phyloP scores from a whole-genome alignment of 37 sponge, comb jelly and placozoan species.

The Agelas oroides region DNA sequence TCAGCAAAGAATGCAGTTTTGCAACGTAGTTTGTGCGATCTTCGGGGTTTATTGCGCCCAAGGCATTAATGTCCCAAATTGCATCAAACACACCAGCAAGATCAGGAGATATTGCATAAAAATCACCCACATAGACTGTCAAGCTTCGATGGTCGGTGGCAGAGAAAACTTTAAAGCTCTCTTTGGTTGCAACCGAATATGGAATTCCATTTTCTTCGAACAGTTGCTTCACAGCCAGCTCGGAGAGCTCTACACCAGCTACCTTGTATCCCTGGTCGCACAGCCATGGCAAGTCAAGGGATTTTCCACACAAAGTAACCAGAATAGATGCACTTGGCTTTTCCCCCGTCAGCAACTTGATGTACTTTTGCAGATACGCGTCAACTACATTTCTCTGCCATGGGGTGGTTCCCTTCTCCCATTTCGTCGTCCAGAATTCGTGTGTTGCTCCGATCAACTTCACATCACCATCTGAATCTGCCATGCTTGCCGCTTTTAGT shows the following conservation, averaged over 20 bases:
- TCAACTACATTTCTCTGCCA: neutral
- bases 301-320: constrained; percentile 18
- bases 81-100: constrained; percentile 16
- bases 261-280: constrained; percentile 19
- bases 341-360: neutral
- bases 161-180: constrained; percentile 5
- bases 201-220: constrained; percentile 6
- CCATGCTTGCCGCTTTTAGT: too few species aligned
- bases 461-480: too few species aligned
- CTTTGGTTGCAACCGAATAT: neutral
- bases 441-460: neutral
- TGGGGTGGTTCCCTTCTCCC: neutral
- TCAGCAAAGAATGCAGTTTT: constrained; percentile 6
- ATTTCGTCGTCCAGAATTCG: neutral
- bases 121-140: constrained; percentile 31
- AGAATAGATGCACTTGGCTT: neutral
- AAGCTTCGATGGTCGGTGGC: constrained; percentile 16
- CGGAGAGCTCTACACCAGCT: constrained; percentile 12
- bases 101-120: constrained; percentile 1
- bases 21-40: neutral
- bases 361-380: neutral
- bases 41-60: neutral
- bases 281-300: constrained; percentile 22
- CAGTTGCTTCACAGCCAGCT: constrained; percentile 1
- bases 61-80: constrained; percentile 33